Evolutionary conservation across 2,888 invertebrate genomes (phyloP).

Genomic region (Pammene aurita): DNA sequence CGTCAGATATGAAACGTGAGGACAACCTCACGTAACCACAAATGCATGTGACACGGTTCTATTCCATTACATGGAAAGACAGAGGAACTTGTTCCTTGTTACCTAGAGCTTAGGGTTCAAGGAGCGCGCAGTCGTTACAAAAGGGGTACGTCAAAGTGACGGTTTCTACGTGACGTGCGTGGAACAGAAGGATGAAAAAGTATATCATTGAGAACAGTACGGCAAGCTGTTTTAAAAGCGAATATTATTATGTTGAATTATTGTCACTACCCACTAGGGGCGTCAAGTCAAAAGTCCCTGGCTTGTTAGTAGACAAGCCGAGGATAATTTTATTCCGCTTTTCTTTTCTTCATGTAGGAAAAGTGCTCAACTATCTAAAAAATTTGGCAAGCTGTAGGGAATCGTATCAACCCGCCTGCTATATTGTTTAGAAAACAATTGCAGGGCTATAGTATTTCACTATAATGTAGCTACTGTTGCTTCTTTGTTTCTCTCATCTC

Average conservation of each 20-base stretch:
- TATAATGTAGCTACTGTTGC: no score
- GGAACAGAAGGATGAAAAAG: conserved; percentile 18
- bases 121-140: neutral
- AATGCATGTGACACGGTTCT: conserved; percentile 19
- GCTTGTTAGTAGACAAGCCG: neutral
- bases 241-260: no score
- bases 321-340: no score
- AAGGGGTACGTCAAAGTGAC: conserved; percentile 28
- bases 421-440: no score
- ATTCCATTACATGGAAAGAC: conserved; percentile 8
- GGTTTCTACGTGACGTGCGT: conserved; percentile 34
- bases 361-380: no score
- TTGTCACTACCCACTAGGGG: no score
- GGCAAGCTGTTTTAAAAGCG: neutral
- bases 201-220: conserved; percentile 3
- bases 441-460: no score
- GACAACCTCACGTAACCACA: conserved; percentile 23
- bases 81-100: conserved; percentile 12
- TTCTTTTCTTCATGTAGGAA: no score
- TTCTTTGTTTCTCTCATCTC: no score
- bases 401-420: no score
- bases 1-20: neutral
- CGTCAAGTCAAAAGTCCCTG: no score
- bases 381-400: no score
- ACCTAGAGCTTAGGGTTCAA: neutral